Base-by-base conservation (phyloP, 2,888 invertebrate species). In the Thymelicus acteon region DNA sequence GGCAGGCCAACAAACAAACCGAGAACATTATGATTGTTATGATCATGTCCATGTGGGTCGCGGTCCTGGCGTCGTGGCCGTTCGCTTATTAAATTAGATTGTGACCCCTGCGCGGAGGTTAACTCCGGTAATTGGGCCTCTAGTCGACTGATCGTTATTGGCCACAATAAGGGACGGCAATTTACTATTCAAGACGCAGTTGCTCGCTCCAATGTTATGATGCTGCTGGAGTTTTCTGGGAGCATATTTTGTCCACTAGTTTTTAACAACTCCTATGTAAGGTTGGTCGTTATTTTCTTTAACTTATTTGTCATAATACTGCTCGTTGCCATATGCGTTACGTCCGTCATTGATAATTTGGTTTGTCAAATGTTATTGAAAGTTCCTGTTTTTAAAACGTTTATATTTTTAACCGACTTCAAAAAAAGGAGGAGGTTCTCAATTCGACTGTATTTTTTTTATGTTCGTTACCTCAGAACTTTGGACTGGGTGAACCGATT, bases 21-120 rank as follows among this genome's bases (percentile, higher is more conserved):
- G 7, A 57, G 31, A 57, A 37, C 57, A 57, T 57, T 52, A 37
- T 13, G 57, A 10, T 24, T 58, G 58, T 58, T 58, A 58, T 58
- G 58, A 58, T 58, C n/a, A 7, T 31, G 57, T 31, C 39, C n/a
- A 7, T 31, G 57, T 31, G 58, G 39, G 58, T 39, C 12, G 58
- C 13, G 39, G 52, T 7, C 57, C 10, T 57, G 13, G 49, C 61
- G 47, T 39, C 49, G 62, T 87, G 87, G 86, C 84, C 87, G 84
- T 31, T 31, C 31, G 83, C 82, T 82, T 83, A 90, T 89, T 89
- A 85, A 84, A 90, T 90, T 89, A 90, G 80, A 86, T 85, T 85
- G 88, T 88, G 89, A 88, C 85, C 88, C 86, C 84, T 83, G 83
- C 82, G 79, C 79, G 65, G 81, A 82, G 86, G 87, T 89, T 88